Conservation (phyloP, 1,140 invertebrate genomes). For the Ips nitidus region DNA sequence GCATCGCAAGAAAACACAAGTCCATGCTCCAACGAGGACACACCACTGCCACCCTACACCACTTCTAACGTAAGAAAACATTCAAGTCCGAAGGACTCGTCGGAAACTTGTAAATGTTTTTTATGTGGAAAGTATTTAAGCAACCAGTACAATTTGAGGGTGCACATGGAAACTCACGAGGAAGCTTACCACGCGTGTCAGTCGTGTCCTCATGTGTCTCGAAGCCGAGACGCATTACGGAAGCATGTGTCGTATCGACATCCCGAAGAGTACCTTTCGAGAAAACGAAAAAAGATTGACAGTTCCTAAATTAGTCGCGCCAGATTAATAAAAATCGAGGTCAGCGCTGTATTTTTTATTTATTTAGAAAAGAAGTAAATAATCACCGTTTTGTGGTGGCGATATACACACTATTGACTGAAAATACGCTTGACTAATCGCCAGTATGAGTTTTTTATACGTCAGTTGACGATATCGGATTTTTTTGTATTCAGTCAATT, state of each 20-base stretch:
- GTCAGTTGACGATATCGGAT: too few relatives aligned
- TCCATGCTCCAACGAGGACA: constrained; percentile 33
- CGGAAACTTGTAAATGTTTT: constrained; percentile 62
- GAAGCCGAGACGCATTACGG: constrained; percentile 80
- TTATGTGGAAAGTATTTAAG: constrained; percentile 84
- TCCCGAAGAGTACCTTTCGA: constrained; percentile 57
- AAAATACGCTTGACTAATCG: too few relatives aligned
- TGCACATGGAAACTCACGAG: constrained; percentile 87
- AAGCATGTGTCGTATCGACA: constrained; percentile 88
- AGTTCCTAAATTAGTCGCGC: constrained; percentile 20
- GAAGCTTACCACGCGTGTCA: constrained; percentile 79
- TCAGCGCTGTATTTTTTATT: too few relatives aligned
- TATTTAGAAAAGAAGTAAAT: too few relatives aligned
- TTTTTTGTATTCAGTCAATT: too few relatives aligned
- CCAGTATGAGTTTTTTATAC: too few relatives aligned
- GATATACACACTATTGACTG: too few relatives aligned
- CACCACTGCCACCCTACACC: constrained; percentile 2
- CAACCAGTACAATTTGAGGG: constrained; percentile 86
- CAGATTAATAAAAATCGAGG: too few relatives aligned
- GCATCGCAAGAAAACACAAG: constrained; percentile 30
- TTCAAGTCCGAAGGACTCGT: constrained; percentile 39
- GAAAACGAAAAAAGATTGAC: constrained; percentile 48
- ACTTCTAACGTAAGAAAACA: constrained; percentile 22
- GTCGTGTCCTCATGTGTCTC: constrained; percentile 80
- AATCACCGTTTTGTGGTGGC: too few relatives aligned